Evolutionary conservation across 2,888 invertebrate species (phyloP).

Genomic region (Drosophila recens): DNA sequence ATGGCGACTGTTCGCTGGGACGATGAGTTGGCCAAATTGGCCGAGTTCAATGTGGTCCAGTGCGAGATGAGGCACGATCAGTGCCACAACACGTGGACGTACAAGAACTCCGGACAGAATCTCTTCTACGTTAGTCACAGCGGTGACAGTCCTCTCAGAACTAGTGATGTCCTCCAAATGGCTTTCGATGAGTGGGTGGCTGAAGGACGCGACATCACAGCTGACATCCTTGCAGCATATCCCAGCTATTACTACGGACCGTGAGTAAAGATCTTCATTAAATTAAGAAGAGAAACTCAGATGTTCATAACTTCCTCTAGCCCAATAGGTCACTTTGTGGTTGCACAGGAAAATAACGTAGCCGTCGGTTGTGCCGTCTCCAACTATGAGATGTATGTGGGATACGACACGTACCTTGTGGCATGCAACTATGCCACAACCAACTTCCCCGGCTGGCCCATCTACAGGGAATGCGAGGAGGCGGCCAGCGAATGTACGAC

Average conservation of each 20-base stretch:
- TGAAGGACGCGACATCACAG: too few relatives aligned
- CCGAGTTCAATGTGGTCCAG: constrained; percentile 53
- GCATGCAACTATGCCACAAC: constrained; percentile 65
- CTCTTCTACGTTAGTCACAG: not conserved
- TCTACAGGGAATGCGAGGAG: constrained; percentile 38
- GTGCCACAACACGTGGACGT: constrained; percentile 50
- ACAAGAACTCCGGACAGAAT: constrained; percentile 20
- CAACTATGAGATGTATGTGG: not conserved
- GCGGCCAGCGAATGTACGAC: constrained; percentile 35
- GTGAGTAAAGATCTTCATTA: too few relatives aligned
- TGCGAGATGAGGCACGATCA: constrained; percentile 55
- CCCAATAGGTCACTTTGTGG: constrained; percentile 50
- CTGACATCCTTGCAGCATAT: too few relatives aligned
- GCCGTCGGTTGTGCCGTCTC: constrained; percentile 59
- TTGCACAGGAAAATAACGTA: constrained; percentile 46
- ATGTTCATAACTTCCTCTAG: too few relatives aligned
- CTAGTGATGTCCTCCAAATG: too few relatives aligned
- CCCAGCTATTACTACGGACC: too few relatives aligned
- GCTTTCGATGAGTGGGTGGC: too few relatives aligned
- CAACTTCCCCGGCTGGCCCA: constrained; percentile 31
- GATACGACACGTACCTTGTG: constrained; percentile 18
- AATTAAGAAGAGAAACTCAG: too few relatives aligned
- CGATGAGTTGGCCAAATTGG: constrained; percentile 55
- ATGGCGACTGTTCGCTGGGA: constrained; percentile 64
- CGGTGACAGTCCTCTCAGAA: too few relatives aligned